Evolutionary conservation across 53 echinoderm and acorn worm genomes (phyloP), one percentile per base, ranked within the genome.

Genomic region (Mesocentrotus franciscanus): DNA sequence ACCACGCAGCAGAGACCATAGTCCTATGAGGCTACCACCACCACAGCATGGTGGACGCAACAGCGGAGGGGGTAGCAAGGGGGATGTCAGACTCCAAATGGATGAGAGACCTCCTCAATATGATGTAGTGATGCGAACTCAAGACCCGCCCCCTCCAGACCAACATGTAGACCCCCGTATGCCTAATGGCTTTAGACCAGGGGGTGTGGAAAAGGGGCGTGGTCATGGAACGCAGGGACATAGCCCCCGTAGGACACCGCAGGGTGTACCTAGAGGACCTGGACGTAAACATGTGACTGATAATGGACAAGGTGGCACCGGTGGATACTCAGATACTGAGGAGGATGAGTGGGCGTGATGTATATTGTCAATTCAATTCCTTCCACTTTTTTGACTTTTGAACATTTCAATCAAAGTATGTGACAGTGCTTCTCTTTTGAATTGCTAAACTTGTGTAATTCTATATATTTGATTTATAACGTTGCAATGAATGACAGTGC

Each of bases 191-290:
- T 98, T 97, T 96, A 93, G 98, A 92, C 96, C 97, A 49, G 97
- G 98, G 49, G 96, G 96, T 34, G 96, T 97, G 66, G 97, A 96
- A 68, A 98, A 98, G 85, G 98, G 98, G 95, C 97, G 98, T 78
- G 98, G 98, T n/a, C 98, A 98, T 93, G 98, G 98, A 30, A 98
- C 97, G 36, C 98, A 98, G 84, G 98, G 97, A 85, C 98, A 98
- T 89, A 97, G 97, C 71, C 98, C 98, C 35, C 97, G 98, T 20
- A 91, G 98, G 87, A 96, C 98, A 62, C 96, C 97, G 9, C 97
- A 98, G 94, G 97, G 96, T 42, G 96, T 96, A 8, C 96, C 98
- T 20, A 78, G 98, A 71, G 97, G 97, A 22, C 97, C 97, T 32
- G 98, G 98, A 4, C 96, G 98, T 6, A 95, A 96, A 33, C 98